Evolutionary conservation across 2,113 vertebrate genomes (phyloP).

Genomic region (Amphiprion percula): DNA sequence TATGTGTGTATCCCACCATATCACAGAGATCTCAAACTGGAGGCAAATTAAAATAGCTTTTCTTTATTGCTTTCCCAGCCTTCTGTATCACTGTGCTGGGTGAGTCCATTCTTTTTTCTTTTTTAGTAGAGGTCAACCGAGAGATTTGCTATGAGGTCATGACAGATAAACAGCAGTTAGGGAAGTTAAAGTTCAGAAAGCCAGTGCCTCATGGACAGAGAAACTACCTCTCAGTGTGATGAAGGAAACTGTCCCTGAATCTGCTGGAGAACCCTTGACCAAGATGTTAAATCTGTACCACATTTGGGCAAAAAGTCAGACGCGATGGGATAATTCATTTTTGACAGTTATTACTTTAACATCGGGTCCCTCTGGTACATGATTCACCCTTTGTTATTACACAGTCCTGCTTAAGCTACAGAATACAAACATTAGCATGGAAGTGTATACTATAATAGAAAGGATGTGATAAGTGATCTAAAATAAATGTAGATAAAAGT

Average conservation of each 20-base stretch:
- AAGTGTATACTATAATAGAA: background rate
- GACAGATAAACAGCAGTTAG: conserved; percentile 48
- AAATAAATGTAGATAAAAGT: background rate
- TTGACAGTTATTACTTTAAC: background rate
- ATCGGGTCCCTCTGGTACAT: background rate
- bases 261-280: background rate
- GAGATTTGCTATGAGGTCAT: conserved; percentile 37
- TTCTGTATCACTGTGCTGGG: conserved; percentile 27
- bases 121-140: conserved; percentile 22
- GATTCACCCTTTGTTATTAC: background rate
- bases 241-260: conserved; percentile 2
- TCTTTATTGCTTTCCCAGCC: conserved; percentile 50
- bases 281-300: background rate
- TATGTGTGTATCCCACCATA: conserved; percentile 54
- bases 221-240: background rate
- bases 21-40: conserved; percentile 61
- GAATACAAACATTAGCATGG: background rate
- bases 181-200: conserved; percentile 30
- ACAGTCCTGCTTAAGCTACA: background rate
- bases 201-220: background rate
- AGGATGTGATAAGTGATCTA: background rate
- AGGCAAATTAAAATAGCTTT: conserved; percentile 55
- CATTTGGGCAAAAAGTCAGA: background rate
- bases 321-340: background rate
- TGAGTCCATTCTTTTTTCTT: conserved; percentile 53